Percentiles rank a stretch among this genome's conserved stretches.
Conservation (phyloP, 2,113 vertebrate genomes). For the Glaucidium brasilianum region DNA sequence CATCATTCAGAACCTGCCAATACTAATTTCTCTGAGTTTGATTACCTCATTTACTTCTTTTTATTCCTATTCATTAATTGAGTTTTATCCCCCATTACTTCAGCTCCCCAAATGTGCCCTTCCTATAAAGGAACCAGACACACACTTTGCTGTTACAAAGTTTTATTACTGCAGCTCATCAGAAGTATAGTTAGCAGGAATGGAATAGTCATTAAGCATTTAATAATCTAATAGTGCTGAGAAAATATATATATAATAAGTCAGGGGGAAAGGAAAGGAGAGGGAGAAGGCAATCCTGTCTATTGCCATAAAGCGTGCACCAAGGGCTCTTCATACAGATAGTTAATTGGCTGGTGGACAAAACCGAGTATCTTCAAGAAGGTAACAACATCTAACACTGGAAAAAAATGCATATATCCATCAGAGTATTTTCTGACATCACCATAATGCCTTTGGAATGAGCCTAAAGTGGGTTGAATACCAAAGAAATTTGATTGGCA, state of each 20-base stretch:
- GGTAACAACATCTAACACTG: not conserved
- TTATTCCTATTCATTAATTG: slow-evolving; percentile 73
- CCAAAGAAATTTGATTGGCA: slow-evolving; percentile 24
- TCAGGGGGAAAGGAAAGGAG: not conserved
- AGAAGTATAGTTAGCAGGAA: slow-evolving; percentile 65
- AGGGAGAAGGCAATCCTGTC: not conserved
- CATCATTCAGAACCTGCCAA: slow-evolving; percentile 85
- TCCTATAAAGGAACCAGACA: slow-evolving; percentile 63
- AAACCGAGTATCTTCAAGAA: not conserved
- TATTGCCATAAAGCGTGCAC: not conserved
- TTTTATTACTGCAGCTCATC: slow-evolving; percentile 62
- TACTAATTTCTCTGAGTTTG: slow-evolving; percentile 83
- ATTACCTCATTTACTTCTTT: slow-evolving; percentile 80
- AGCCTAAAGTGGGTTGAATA: not conserved
- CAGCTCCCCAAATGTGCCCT: slow-evolving; percentile 68
- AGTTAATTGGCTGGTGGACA: slow-evolving; percentile 9
- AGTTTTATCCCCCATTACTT: slow-evolving; percentile 68
- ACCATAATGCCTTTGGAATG: not conserved
- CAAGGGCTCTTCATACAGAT: not conserved
- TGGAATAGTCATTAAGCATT: slow-evolving; percentile 64
- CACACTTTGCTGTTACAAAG: slow-evolving; percentile 30
- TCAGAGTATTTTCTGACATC: slow-evolving; percentile 31
- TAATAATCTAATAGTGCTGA: slow-evolving; percentile 63
- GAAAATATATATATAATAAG: slow-evolving; percentile 38
- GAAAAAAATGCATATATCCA: slow-evolving; percentile 15